Evolutionary conservation across 2,797 vertebrate genomes (phyloP).

Genomic region (Myotis findleyi): DNA sequence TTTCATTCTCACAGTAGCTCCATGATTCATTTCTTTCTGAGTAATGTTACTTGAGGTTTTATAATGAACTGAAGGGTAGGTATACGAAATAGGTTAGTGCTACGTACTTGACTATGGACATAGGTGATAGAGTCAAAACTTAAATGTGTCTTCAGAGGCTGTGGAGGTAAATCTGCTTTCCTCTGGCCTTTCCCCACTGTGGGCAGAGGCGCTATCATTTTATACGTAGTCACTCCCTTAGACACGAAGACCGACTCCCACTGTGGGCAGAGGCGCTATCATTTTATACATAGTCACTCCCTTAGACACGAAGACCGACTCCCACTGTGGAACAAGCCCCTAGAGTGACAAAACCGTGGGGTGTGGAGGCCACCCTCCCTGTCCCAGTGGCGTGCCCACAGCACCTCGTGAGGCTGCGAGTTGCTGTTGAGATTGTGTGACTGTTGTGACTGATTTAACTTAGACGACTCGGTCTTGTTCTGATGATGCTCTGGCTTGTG

Average conservation of each 20-base stretch:
- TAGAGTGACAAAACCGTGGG: neutral
- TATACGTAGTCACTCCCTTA: no score
- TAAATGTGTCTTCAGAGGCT: neutral
- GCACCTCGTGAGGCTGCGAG: neutral
- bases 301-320: neutral
- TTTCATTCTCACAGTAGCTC: neutral
- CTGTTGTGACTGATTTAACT: neutral
- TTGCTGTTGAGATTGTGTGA: neutral
- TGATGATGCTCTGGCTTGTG: neutral
- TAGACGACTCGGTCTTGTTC: neutral
- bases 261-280: neutral
- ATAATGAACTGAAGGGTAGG: neutral
- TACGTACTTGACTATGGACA: neutral
- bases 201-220: neutral
- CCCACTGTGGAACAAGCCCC: neutral
- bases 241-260: neutral
- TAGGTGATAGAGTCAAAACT: neutral
- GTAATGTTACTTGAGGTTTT: neutral
- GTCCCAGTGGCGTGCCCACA: no score
- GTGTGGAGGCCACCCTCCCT: neutral
- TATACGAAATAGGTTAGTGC: neutral
- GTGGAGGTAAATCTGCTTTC: neutral
- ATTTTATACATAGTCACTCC: no score
- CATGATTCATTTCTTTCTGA: neutral
- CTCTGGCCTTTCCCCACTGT: neutral